Percentiles rank a stretch among this genome's conserved stretches.
phyloP scores from a whole-genome alignment of 2,888 invertebrate genomes.

The Hypolimnas misippus region DNA sequence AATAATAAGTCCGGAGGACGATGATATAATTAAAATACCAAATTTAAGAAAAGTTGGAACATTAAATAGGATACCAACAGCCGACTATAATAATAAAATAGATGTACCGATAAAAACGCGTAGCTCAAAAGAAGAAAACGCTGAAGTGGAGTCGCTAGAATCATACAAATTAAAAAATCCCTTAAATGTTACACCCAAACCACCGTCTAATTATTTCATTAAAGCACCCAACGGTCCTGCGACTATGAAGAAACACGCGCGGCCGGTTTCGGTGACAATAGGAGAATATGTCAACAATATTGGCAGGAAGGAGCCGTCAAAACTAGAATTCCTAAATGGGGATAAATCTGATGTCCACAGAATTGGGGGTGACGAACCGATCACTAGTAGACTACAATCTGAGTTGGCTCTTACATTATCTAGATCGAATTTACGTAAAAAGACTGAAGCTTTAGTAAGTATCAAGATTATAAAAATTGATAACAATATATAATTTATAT shows the following conservation, averaged over 20 bases:
- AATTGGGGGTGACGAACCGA: conserved; percentile 76
- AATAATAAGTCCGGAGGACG: conserved; percentile 46
- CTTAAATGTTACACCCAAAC: conserved; percentile 84
- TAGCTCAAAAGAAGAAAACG: conserved; percentile 80
- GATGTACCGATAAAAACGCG: conserved; percentile 55
- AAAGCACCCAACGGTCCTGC: conserved; percentile 82
- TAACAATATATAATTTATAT: neutral
- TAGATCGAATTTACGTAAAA: conserved; percentile 89
- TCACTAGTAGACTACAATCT: conserved; percentile 87
- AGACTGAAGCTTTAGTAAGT: conserved; percentile 87
- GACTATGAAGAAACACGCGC: conserved; percentile 82
- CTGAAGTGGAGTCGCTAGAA: conserved; percentile 90
- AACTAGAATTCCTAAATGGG: conserved; percentile 86
- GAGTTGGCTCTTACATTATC: conserved; percentile 90
- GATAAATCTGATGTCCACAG: conserved; percentile 70
- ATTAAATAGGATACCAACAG: conserved; percentile 69
- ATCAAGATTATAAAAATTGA: neutral
- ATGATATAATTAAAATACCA: conserved; percentile 55
- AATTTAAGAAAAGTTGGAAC: conserved; percentile 67
- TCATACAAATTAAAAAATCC: conserved; percentile 89
- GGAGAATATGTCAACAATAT: conserved; percentile 87
- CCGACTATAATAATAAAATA: conserved; percentile 67
- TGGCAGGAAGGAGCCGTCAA: conserved; percentile 86
- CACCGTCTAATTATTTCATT: conserved; percentile 88
- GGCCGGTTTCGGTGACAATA: conserved; percentile 88